Evolutionary conservation across 2,113 vertebrate species (phyloP), one percentile per base, ranked within the genome.

Genomic region (Oxyruncus cristatus): DNA sequence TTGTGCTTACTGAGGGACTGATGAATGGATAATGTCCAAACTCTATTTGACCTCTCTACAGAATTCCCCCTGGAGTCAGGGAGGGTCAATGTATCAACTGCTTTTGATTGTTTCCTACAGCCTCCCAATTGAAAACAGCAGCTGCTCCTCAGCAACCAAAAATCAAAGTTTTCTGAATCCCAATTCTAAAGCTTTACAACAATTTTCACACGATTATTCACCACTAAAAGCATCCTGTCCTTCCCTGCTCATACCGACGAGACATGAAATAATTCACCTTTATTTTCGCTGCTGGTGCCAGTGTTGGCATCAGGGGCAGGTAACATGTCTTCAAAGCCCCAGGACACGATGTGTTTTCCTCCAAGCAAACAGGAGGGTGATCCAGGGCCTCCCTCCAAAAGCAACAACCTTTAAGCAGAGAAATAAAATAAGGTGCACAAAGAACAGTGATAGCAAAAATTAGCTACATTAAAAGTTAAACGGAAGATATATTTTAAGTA

Each of bases 291-390:
- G 94, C 98, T 98, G 85, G 98, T 98, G 82, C 98, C 98, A 92
- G 97, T 98, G 97, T 98, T 99, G 86, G 98, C 98, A 94, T 99
- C 99, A 42, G 99, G 99, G 15, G 99, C 99, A 15, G 99, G 99
- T 75, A 99, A 96, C 99, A 99, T 99, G 96, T 99, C 99, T 97
- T 99, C 99, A 97, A 99, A 99, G 23, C 99, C 99, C 99, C 99
- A 99, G 19, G 99, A 99, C 55, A 99, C 99, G 70, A 99, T 99
- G 97, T 99, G 99, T 92, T 99, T 99, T 47, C 99, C 99, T 74
- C 99, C 99, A 2, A 99, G 98, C 94, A 99, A 98, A 97, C 99
- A 99, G 52, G 99, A 99, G 52, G 99, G 99, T 62, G 99, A 99
- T 46, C 99, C 99, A 22, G 99, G 99, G 14, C 99, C 99, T 83